Conservation (phyloP, 2,888 invertebrate species). For the Heliothis peltigera region DNA sequence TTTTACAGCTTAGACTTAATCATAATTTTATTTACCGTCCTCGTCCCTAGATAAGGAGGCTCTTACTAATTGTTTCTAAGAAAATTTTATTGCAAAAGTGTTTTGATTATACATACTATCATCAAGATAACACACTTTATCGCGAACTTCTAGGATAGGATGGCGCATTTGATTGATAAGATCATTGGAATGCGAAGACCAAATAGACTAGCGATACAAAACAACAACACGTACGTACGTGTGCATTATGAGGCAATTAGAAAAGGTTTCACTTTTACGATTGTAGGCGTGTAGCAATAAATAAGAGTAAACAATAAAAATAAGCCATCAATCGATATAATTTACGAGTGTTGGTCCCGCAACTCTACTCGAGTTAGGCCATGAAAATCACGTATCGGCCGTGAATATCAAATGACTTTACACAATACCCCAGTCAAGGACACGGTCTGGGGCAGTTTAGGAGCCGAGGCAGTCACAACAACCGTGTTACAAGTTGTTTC, state of each 20-base stretch:
- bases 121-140: constrained; percentile 9
- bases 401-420: constrained; percentile 58
- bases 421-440: constrained; percentile 41
- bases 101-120: constrained; percentile 1
- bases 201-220: constrained; percentile 11
- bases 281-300: constrained; percentile 42
- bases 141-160: constrained; percentile 17
- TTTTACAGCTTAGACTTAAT: constrained; percentile 6
- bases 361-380: constrained; percentile 42
- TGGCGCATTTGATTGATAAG: constrained; percentile 1
- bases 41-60: constrained; percentile 22
- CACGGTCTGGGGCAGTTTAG: constrained; percentile 14
- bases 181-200: constrained; percentile 3
- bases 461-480: constrained; percentile 22
- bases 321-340: constrained; percentile 50
- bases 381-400: constrained; percentile 47
- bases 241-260: too few relatives aligned
- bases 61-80: constrained; percentile 29
- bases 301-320: constrained; percentile 43
- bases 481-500: constrained; percentile 40
- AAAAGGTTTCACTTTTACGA: constrained; percentile 46
- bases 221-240: constrained; percentile 1
- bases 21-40: constrained; percentile 16
- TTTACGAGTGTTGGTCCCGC: constrained; percentile 38
- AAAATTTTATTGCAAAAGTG: constrained; percentile 22